Evolutionary conservation across 2,888 invertebrate species (phyloP), one percentile per base, ranked within the genome.

Genomic region (Gari tellinella): DNA sequence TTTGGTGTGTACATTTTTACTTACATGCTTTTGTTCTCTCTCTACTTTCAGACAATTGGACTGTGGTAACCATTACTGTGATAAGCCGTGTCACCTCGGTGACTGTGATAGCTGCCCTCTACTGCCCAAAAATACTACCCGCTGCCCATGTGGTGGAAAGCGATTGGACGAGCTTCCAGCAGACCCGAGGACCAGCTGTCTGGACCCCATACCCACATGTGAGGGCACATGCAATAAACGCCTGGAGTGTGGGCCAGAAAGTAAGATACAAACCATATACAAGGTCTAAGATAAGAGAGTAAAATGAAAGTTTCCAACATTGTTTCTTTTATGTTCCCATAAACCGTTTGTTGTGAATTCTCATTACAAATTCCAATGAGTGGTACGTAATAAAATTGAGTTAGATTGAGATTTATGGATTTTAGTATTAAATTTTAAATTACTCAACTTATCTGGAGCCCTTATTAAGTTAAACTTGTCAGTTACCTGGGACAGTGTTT

Each of bases 131-230:
- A 89, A 93, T 38, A 94, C 96, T 12, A 94, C 93, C 5, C 94
- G 93, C 43, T 97, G 97, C 87, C 95, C 95, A 0, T 97, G 97
- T 90, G 96, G 96, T 0, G 95, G 95, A 91, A 94, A 94, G 41
- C 90, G 92, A 0, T 91, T 95, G 21, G 26, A 62, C 25, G 84
- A 88, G 15, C 66, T 90, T 19, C 51, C 69, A 17, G 68, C 21
- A 0, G 57, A 70, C 5, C 67, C 74, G 26, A 80, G 91, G 41
- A 81, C 62, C 14, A 77, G 80, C 56, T 91, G 91, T 67, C 67
- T 85, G 7, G 91, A 91, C 67, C 84, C 89, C 5, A 72, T 92
- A 45, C 88, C 91, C 2, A 85, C 87, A 19, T 99, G 99, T 91
- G 94, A 94, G 0, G 93, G 94, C 1, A 92, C 93, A 8, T 99